Evolutionary conservation across 2,888 invertebrate species (phyloP).

Genomic region (Sinodicranocentrus sp.): DNA sequence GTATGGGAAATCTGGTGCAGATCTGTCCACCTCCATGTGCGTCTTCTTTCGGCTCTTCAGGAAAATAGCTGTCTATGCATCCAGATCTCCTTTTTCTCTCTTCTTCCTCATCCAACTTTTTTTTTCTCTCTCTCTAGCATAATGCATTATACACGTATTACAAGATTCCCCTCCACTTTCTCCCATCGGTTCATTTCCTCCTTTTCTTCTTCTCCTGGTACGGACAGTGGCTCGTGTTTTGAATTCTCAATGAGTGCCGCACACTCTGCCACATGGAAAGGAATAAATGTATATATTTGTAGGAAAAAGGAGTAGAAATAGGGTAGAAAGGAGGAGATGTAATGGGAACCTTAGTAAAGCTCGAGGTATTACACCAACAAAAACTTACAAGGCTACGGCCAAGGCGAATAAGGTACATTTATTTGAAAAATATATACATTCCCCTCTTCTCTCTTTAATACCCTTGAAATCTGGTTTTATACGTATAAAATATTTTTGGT

Average conservation of each 20-base stretch:
- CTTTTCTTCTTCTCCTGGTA: slow-evolving; percentile 42
- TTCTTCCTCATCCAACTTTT: no score
- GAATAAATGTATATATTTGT: neutral
- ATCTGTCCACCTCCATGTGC: slow-evolving; percentile 27
- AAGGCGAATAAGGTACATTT: no score
- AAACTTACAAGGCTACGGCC: no score
- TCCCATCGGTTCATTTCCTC: slow-evolving; percentile 47
- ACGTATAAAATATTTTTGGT: no score
- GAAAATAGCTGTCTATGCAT: no score
- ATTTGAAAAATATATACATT: no score
- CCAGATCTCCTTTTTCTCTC: no score
- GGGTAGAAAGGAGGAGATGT: slow-evolving; percentile 41
- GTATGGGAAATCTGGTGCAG: slow-evolving; percentile 31
- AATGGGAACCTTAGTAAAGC: slow-evolving; percentile 36
- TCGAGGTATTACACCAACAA: no score
- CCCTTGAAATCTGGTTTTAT: no score
- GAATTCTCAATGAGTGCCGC: slow-evolving; percentile 40
- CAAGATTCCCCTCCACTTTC: slow-evolving; percentile 25
- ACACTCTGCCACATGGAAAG: neutral
- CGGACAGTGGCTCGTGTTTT: slow-evolving; percentile 48
- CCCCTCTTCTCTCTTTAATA: no score
- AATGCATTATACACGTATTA: slow-evolving; percentile 25
- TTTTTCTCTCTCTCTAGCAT: slow-evolving; percentile 22
- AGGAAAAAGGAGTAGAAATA: slow-evolving; percentile 28
- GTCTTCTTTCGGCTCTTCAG: slow-evolving; percentile 4